Percentiles rank a stretch among this genome's conserved stretches.
phyloP scores from a whole-genome alignment of 1,140 invertebrate genomes.

The Diploscapter pachys region DNA sequence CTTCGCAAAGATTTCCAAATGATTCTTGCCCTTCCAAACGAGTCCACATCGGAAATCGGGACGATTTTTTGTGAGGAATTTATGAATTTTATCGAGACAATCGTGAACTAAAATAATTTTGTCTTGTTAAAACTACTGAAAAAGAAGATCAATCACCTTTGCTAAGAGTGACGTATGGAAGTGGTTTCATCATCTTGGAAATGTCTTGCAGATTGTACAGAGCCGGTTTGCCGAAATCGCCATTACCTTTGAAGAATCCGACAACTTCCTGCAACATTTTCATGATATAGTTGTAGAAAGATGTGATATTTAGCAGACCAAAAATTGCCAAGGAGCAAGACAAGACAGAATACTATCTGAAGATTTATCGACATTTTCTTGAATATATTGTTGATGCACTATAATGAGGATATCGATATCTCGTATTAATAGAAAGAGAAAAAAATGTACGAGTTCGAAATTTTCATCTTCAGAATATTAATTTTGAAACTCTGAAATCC shows the following conservation, averaged over 20 bases:
- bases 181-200: conserved; percentile 56
- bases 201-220: conserved; percentile 52
- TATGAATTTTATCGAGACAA: conserved; percentile 52
- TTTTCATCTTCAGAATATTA: no score
- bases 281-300: not conserved
- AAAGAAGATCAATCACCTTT: conserved; percentile 40
- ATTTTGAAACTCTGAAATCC: no score
- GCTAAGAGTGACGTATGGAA: conserved; percentile 52
- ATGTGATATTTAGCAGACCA: not conserved
- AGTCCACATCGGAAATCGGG: conserved; percentile 50
- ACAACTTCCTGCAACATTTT: conserved; percentile 46
- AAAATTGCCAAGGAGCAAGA: no score
- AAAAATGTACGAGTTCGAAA: no score
- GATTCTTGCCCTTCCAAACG: conserved; percentile 54
- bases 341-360: no score
- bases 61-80: conserved; percentile 53
- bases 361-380: no score
- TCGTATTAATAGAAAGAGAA: no score
- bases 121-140: not conserved
- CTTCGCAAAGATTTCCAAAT: conserved; percentile 44
- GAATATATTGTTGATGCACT: no score
- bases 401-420: no score
- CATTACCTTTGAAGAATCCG: conserved; percentile 59
- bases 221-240: conserved; percentile 54
- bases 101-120: conserved; percentile 49